A percentile compares a stretch with the other conserved stretches of the same genome.
Conservation (phyloP, 2,113 vertebrate genomes). For the Argyrosomus japonicus region DNA sequence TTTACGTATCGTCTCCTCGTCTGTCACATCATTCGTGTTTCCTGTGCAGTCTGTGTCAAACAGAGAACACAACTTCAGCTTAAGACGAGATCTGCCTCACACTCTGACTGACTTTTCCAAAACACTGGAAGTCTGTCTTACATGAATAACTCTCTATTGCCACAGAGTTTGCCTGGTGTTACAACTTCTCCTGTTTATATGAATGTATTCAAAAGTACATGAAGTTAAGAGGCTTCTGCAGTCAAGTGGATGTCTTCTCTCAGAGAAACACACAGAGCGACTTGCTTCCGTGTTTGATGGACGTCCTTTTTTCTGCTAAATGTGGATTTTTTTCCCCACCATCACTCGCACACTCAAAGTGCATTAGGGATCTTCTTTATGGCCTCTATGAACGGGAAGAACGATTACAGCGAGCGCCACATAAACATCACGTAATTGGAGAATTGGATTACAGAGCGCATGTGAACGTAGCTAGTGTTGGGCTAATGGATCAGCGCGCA, state of each 20-base stretch:
- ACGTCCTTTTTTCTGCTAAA: too few relatives aligned
- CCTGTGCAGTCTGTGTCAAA: too few relatives aligned
- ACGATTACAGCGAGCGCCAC: not conserved
- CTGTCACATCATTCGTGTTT: not conserved
- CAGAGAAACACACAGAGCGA: too few relatives aligned
- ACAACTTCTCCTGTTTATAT: not conserved
- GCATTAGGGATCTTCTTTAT: not conserved
- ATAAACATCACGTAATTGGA: not conserved
- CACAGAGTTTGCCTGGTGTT: not conserved
- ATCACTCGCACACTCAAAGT: not conserved
- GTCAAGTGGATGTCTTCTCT: not conserved
- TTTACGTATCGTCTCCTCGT: not conserved
- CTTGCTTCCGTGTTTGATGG: too few relatives aligned
- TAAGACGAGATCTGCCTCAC: too few relatives aligned
- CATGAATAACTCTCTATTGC: too few relatives aligned
- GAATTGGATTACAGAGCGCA: constrained; percentile 9
- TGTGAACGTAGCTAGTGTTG: not conserved
- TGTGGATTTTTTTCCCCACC: too few relatives aligned
- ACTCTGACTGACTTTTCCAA: too few relatives aligned
- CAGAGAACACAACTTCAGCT: not conserved
- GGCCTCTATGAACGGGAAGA: not conserved
- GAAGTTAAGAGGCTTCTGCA: not conserved
- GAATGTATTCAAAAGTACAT: not conserved
- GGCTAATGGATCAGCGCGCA: constrained; percentile 7
- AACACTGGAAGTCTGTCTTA: too few relatives aligned